phyloP scores from a whole-genome alignment of 2,797 vertebrate species.

The Malacoraja senta region DNA sequence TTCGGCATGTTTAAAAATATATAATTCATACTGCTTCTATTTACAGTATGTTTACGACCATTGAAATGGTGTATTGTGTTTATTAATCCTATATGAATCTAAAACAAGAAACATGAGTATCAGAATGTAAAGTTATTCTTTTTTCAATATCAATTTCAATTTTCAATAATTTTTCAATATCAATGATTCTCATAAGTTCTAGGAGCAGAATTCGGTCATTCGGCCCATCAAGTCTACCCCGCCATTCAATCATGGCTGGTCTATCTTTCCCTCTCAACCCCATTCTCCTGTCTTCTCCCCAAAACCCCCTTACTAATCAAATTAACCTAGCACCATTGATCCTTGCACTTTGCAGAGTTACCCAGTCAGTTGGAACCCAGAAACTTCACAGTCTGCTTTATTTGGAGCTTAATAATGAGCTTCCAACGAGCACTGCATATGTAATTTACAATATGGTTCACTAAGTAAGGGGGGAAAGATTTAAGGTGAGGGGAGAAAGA shows the following conservation, averaged over 20 bases:
- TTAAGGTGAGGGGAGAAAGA: too few relatives aligned
- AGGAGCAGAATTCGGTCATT: too few relatives aligned
- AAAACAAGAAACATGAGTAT: not conserved
- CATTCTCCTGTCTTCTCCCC: too few relatives aligned
- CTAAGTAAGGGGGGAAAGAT: not conserved
- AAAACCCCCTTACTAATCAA: too few relatives aligned
- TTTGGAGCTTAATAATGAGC: not conserved
- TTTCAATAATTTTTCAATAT: not conserved
- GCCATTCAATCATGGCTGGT: too few relatives aligned
- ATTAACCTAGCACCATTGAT: not conserved
- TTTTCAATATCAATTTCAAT: not conserved
- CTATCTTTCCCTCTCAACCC: too few relatives aligned
- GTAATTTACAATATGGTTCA: not conserved
- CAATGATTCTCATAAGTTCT: not conserved
- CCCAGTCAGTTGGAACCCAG: not conserved
- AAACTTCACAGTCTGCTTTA: not conserved
- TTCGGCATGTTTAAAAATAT: not conserved
- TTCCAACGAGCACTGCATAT: not conserved
- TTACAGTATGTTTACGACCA: not conserved
- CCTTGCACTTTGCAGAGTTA: not conserved
- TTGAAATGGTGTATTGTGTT: not conserved
- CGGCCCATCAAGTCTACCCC: too few relatives aligned
- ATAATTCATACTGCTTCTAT: not conserved
- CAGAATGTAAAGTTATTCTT: not conserved
- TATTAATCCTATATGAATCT: not conserved